Evolutionary conservation across 2,797 vertebrate genomes (phyloP).

Genomic region (Pseudochirops cupreus): DNA sequence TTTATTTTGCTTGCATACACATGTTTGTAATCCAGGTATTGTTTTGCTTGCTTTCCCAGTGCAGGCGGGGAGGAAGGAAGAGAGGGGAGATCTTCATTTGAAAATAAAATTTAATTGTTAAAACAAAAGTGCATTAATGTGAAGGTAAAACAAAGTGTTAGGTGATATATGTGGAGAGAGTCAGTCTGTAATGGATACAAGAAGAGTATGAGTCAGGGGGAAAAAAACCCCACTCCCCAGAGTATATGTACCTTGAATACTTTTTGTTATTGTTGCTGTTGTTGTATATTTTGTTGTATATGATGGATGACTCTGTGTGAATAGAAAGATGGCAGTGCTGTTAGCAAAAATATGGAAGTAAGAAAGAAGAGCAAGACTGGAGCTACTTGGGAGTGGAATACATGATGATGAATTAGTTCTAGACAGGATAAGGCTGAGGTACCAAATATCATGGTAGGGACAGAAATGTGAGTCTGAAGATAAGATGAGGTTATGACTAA

Average conservation of each 20-base stretch:
- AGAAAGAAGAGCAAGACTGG: neutral
- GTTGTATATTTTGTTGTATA: neutral
- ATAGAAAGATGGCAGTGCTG: neutral
- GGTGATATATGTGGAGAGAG: neutral
- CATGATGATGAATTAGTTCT: neutral
- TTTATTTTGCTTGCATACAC: neutral
- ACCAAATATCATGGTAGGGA: neutral
- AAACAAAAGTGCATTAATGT: neutral
- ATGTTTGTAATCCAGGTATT: neutral
- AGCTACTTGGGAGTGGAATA: neutral
- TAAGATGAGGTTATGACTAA: neutral
- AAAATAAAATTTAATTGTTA: neutral
- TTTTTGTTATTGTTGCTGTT: neutral
- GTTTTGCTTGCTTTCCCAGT: neutral
- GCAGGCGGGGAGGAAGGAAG: neutral
- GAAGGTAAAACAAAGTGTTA: neutral
- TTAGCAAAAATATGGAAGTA: neutral
- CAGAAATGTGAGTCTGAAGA: neutral
- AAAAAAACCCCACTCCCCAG: neutral
- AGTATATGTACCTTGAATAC: neutral
- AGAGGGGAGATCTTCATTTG: neutral
- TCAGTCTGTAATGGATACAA: neutral
- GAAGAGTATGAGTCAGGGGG: neutral
- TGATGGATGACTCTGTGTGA: neutral
- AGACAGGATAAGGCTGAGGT: neutral